These are phyloP conservation scores for Panthera uncia DNA, from an alignment of 2,113 vertebrate genomes.

Conservation along the genomic window DNA sequence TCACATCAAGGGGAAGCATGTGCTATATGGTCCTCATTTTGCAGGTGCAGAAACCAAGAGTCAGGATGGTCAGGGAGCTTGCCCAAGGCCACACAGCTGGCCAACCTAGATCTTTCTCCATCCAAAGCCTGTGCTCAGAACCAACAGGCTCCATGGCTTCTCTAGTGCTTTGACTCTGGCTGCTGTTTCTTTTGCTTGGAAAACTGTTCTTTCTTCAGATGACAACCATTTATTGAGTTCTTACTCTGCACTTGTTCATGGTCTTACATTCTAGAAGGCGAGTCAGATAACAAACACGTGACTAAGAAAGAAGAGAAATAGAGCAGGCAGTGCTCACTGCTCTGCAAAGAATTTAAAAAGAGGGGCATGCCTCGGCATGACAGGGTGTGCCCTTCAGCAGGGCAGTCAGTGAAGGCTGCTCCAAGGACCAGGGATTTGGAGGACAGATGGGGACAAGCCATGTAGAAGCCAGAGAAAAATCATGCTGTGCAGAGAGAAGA, in stretches of 20 bases:
- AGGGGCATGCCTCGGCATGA: not conserved
- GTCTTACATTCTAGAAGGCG: not conserved
- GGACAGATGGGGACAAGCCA: not conserved
- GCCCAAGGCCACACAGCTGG: not conserved
- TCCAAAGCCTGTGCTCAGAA: not conserved
- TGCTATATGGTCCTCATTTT: fast-evolving
- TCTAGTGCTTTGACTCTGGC: not conserved
- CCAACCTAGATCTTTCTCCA: not conserved
- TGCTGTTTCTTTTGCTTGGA: not conserved
- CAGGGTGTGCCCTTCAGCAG: too few species aligned
- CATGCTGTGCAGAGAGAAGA: not conserved
- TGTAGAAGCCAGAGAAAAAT: not conserved
- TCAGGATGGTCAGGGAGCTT: not conserved
- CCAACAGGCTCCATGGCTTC: not conserved
- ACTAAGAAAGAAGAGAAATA: not conserved
- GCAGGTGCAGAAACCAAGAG: not conserved
- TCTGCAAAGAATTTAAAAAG: not conserved
- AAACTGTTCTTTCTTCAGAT: not conserved
- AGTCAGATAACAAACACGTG: not conserved
- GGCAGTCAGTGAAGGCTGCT: not conserved
- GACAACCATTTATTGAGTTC: not conserved
- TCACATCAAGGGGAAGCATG: fast-evolving
- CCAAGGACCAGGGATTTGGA: not conserved
- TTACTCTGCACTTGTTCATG: not conserved
- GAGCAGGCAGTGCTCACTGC: not conserved